Percentiles rank a stretch among this genome's conserved stretches.
Evolutionary conservation across 2,797 vertebrate genomes (phyloP).

Genomic region (Heterohyrax brucei): DNA sequence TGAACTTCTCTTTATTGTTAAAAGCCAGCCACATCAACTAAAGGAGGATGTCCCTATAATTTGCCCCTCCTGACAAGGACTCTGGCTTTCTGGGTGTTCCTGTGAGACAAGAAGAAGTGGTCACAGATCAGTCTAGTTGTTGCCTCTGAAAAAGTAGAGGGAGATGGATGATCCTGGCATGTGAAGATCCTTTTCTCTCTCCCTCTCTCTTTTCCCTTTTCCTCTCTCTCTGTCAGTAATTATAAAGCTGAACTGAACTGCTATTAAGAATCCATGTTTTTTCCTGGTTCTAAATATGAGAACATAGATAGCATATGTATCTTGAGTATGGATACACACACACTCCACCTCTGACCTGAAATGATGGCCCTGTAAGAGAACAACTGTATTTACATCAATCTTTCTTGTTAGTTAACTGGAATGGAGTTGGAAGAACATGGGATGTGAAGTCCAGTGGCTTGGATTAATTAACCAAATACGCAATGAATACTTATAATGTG

Average conservation of each 20-base stretch:
- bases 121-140: conserved; percentile 56
- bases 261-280: conserved; percentile 50
- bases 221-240: background rate
- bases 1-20: conserved; percentile 66
- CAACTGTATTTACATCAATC: background rate
- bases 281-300: conserved; percentile 47
- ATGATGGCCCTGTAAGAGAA: background rate
- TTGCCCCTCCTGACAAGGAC: conserved; percentile 34
- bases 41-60: conserved; percentile 48
- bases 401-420: background rate
- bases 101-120: conserved; percentile 63
- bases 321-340: background rate
- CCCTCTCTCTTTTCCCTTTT: background rate
- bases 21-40: conserved; percentile 57
- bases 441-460: background rate
- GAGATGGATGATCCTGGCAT: conserved; percentile 50
- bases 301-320: background rate
- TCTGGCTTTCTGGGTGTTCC: conserved; percentile 31
- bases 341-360: background rate
- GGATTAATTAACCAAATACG: background rate
- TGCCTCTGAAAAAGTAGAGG: conserved; percentile 57
- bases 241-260: background rate
- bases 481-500: background rate
- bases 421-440: background rate
- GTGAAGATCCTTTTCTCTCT: conserved; percentile 18